Base-by-base conservation (phyloP, 2,888 invertebrate genomes). In the Boloria selene region DNA sequence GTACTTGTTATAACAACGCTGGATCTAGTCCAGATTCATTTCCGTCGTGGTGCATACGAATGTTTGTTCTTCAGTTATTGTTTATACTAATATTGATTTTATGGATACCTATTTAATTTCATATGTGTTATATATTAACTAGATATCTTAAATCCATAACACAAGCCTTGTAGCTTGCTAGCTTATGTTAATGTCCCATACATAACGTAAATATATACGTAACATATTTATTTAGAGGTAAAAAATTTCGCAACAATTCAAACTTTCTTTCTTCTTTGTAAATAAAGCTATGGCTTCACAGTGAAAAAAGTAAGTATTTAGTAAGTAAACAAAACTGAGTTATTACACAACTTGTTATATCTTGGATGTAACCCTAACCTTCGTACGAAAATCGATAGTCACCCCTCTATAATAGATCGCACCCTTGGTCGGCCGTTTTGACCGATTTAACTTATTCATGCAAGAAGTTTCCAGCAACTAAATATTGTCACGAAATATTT, bases 301-400 rank as follows among this genome's bases (percentile, higher is more conserved):
- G n/a, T 22, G n/a, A 22, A 6, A n/a, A 42, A 17, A 56, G 31
- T 38, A 47, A 51, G 51, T 38, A 18, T 38, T 47, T 17, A 54
- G 38, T 62, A 26, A 62, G 49, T 55, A 52, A 16, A 3, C n/a
- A 47, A 22, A 59, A n/a, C 10, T 13, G 49, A 47, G 18, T 50
- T 51, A 68, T 67, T 69, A 64, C 72, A 64, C 56, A 68, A 70
- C 67, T 65, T 65, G 65, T 52, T 65, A 70, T 70, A 70, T 63
- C 56, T 61, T 44, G 66, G 56, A 64, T 69, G 72, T 71, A 73
- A 71, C 75, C 75, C 75, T 75, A 74, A 70, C 70, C 70, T 72
- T 68, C 70, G 72, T 64, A 72, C 55, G 61, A 72, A 76, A 75
- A 77, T 77, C 76, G 70, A 77, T 77, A 77, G 63, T 66, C 72